Evolutionary conservation across 2,113 vertebrate genomes (phyloP).

Genomic region (Oceanodroma tethys): DNA sequence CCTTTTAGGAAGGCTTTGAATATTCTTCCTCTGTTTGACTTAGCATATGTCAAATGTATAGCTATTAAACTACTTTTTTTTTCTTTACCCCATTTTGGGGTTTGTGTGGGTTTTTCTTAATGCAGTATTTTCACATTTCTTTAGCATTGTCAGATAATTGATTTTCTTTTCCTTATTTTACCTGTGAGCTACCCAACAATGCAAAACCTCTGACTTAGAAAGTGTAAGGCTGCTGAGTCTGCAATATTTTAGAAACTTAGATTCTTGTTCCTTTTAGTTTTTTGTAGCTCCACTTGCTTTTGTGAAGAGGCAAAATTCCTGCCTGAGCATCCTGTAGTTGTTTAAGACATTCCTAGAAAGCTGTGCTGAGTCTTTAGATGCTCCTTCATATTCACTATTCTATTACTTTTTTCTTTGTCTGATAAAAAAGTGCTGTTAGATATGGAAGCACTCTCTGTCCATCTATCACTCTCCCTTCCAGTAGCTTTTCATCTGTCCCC

Average conservation of each 20-base stretch:
- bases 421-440: neutral
- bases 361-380: neutral
- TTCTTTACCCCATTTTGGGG: neutral
- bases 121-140: neutral
- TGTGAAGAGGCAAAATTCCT: neutral
- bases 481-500: neutral
- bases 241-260: neutral
- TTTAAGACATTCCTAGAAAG: neutral
- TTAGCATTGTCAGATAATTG: neutral
- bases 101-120: neutral
- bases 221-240: neutral
- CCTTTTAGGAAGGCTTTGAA: neutral
- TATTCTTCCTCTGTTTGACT: neutral
- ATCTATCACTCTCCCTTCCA: neutral
- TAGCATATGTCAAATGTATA: neutral
- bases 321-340: neutral
- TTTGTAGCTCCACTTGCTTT: neutral
- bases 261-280: neutral
- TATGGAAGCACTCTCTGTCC: neutral
- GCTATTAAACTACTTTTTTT: neutral
- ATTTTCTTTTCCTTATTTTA: neutral
- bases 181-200: neutral
- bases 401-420: neutral
- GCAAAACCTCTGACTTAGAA: neutral
- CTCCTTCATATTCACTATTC: neutral